Evolutionary conservation across 2,888 invertebrate genomes (phyloP).

Genomic region (Antheraea yamamai): DNA sequence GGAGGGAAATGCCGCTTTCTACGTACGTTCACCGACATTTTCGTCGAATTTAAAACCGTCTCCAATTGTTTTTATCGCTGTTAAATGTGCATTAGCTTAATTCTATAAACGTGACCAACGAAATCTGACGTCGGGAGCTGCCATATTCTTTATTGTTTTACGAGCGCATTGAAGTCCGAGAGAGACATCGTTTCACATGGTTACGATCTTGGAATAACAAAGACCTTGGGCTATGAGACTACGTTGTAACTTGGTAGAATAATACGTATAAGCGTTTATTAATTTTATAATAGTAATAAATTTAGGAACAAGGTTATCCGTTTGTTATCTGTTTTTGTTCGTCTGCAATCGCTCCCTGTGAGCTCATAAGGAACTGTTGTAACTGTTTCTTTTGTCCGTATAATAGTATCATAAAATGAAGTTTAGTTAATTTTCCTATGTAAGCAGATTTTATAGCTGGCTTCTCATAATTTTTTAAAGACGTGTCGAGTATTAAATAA

Average conservation of each 20-base stretch:
- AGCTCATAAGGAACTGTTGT: slow-evolving; percentile 38
- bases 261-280: neutral
- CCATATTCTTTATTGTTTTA: neutral
- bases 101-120: too few species aligned
- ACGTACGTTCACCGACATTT: too few species aligned
- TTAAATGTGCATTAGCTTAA: too few species aligned
- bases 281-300: neutral
- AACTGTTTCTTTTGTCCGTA: slow-evolving; percentile 34
- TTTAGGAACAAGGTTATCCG: slow-evolving; percentile 11
- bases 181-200: neutral
- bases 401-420: slow-evolving; percentile 31
- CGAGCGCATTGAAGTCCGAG: neutral
- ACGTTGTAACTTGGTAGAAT: neutral
- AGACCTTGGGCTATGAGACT: neutral
- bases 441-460: neutral
- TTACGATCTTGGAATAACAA: neutral
- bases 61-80: too few species aligned
- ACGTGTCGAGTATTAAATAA: neutral
- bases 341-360: slow-evolving; percentile 32
- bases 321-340: slow-evolving; percentile 4
- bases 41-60: too few species aligned
- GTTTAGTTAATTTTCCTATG: slow-evolving; percentile 23
- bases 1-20: too few species aligned
- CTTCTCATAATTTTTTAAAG: neutral
- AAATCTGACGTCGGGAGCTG: too few species aligned